These are phyloP conservation scores for Phylloscopus collybita DNA, from an alignment of 2,797 vertebrate species.

Conservation along the genomic window DNA sequence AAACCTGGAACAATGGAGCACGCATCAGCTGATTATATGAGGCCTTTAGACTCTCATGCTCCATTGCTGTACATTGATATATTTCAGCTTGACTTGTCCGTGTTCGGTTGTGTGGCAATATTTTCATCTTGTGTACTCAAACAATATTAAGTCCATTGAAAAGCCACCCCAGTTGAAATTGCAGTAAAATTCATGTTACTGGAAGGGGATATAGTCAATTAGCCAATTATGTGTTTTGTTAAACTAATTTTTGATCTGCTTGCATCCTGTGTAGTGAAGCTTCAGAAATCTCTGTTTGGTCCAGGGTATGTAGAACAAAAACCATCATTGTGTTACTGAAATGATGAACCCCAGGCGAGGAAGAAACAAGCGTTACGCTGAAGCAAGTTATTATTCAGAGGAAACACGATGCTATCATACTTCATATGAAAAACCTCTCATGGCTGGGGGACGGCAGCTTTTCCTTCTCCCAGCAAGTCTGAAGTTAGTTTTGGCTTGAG, in stretches of 20 bases:
- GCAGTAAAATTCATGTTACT: not conserved
- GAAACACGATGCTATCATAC: constrained; percentile 37
- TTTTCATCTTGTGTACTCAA: not conserved
- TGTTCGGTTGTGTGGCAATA: not conserved
- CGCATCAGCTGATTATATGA: not conserved
- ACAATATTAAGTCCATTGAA: not conserved
- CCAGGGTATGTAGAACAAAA: not conserved
- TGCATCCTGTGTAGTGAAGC: not conserved
- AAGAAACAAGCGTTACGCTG: not conserved
- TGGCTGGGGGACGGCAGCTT: not conserved
- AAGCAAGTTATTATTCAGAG: not conserved
- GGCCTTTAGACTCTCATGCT: not conserved
- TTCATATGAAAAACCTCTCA: constrained; percentile 12
- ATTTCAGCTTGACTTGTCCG: not conserved
- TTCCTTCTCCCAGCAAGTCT: constrained; percentile 32
- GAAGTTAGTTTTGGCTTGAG: constrained; percentile 66
- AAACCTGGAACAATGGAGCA: not conserved
- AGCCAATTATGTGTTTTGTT: not conserved
- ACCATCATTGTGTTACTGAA: not conserved
- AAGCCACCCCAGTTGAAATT: not conserved
- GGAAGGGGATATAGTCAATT: not conserved
- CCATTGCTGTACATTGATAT: not conserved
- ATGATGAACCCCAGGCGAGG: not conserved
- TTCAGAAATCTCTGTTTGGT: not conserved
- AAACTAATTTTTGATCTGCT: not conserved